A percentile compares a stretch with the other conserved stretches of the same genome.
phyloP scores from a whole-genome alignment of 1,140 invertebrate species.

The Drosophila varians region DNA sequence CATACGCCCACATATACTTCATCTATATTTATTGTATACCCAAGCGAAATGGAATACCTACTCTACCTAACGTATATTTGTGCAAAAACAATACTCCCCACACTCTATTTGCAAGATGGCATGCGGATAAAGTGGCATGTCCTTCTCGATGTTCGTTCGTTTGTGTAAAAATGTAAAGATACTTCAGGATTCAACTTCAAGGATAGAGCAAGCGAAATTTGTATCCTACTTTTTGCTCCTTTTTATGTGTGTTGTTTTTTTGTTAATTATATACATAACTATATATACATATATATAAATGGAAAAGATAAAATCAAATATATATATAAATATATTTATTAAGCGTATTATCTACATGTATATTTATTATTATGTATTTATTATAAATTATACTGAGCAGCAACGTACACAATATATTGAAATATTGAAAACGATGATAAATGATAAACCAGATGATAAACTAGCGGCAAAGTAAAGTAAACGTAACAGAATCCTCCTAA shows the following conservation, averaged over 20 bases:
- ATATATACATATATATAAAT: conserved; percentile 60
- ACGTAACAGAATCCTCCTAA: conserved; percentile 75
- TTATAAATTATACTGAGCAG: conserved; percentile 77
- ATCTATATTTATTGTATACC: conserved; percentile 51
- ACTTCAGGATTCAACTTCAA: conserved; percentile 55
- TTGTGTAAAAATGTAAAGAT: conserved; percentile 51
- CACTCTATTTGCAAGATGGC: conserved; percentile 49
- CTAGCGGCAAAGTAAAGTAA: conserved; percentile 54
- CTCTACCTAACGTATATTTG: conserved; percentile 60
- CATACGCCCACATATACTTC: conserved; percentile 23
- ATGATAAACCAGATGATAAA: conserved; percentile 35
- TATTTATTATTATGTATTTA: conserved; percentile 83
- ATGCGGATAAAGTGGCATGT: conserved; percentile 22
- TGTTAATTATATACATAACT: conserved; percentile 80
- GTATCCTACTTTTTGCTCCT: conserved; percentile 74
- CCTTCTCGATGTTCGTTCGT: conserved; percentile 68
- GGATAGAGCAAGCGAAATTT: conserved; percentile 48
- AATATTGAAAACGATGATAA: conserved; percentile 41
- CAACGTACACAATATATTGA: conserved; percentile 54
- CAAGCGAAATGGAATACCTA: conserved; percentile 34
- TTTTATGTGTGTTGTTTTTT: conserved; percentile 82
- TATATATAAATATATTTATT: conserved; percentile 72
- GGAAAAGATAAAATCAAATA: conserved; percentile 53
- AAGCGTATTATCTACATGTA: conserved; percentile 82
- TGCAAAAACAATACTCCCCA: conserved; percentile 77